Base-by-base conservation (phyloP, 2,888 invertebrate genomes). In the Arenicola marina region DNA sequence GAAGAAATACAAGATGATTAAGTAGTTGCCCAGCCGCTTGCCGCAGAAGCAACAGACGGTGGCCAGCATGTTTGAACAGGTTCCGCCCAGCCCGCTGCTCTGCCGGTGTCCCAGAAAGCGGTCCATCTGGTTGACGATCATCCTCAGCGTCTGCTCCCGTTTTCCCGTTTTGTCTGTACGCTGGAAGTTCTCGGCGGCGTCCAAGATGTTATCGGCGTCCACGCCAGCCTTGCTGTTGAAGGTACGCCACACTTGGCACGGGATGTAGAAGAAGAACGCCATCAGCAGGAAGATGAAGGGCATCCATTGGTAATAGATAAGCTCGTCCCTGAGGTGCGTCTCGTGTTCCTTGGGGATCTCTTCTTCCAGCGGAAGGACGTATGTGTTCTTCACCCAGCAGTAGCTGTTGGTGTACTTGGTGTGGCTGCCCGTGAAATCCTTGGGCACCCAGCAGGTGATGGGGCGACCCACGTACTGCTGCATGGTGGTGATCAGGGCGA, bases 261-360 rank as follows among this genome's bases (percentile, higher is more conserved):
- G 82, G 15, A 79, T 65, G 63, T 80, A 81, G 73, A 82, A 82
- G 66, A 75, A 72, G 57, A 82, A 71, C 7, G 82, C 82, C 63
- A 78, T 78, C 60, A 75, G 65, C 33, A 81, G 76, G 21, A 78
- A 69, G 66, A 78, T 77, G 65, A 78, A 77, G 4, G 78, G 77
- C 71, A 68, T 62, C 67, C 72, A 72, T 58, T 74, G 74, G 62
- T 74, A 73, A 57, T 74, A 73, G 24, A 70, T 59, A 32, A 76
- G 56, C 31, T 46, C 21, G n/a, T 21, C n/a, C 4, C 46, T 24
- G 31, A 34, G 24, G 11, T 61, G 26, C 3, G 21, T 15, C 56
- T 65, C 59, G 31, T 59, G 57, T 2, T 11, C 46, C 18, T 56
- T 45, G 18, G 68, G 68, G 38, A 68, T 63, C 4, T 66, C 51